A percentile compares a stretch with the other conserved stretches of the same genome.
phyloP scores from a whole-genome alignment of 2,888 invertebrate species.

The Lepidonotus clava region DNA sequence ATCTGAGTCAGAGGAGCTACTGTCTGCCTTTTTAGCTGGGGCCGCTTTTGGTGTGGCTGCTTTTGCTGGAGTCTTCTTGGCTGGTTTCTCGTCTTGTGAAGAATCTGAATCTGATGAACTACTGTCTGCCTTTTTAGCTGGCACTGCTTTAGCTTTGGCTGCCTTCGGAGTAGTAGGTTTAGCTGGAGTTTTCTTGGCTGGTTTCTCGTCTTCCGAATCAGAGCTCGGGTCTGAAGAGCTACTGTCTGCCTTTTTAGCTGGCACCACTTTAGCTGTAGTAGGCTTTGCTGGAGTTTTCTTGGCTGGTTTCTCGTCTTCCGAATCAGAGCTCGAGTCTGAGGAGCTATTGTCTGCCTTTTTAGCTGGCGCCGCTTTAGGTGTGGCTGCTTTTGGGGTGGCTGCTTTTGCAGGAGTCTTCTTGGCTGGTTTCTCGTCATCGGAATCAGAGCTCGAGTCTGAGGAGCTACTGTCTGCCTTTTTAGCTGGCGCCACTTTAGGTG shows the following conservation, averaged over 20 bases:
- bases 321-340: constrained; percentile 8
- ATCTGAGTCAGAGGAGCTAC: neutral
- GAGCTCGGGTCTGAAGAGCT: constrained; percentile 33
- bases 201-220: constrained; percentile 37
- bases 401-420: constrained; percentile 7
- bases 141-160: neutral
- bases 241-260: constrained; percentile 29
- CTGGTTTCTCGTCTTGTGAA: constrained; percentile 30
- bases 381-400: neutral
- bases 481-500: neutral
- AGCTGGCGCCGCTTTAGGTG: neutral
- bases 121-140: constrained; percentile 11
- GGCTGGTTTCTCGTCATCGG: constrained; percentile 29
- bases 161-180: constrained; percentile 15
- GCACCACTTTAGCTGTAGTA: neutral
- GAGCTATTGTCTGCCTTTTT: neutral
- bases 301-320: constrained; percentile 40
- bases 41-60: constrained; percentile 17
- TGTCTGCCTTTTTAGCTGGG: neutral
- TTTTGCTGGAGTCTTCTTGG: constrained; percentile 6
- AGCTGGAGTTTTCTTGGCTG: neutral
- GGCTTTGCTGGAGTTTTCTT: constrained; percentile 43
- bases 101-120: constrained; percentile 33
- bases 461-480: constrained; percentile 29
- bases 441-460: constrained; percentile 37